Base-by-base conservation (phyloP, 2,113 vertebrate genomes). In the Ameiurus melas region DNA sequence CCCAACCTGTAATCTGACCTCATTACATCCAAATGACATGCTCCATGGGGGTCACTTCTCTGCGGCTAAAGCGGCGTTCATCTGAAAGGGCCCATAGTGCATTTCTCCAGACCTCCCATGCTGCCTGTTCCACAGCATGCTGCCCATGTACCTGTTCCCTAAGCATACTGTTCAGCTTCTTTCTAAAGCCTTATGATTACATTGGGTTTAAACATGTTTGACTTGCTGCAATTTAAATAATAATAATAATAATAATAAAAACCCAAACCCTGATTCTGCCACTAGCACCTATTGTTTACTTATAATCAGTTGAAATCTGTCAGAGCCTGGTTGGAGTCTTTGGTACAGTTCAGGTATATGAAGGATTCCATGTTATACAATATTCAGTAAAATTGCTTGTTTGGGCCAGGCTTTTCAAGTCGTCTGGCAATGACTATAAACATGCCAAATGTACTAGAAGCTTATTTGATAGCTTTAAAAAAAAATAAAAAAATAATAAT, bases 1-100 rank as follows among this genome's bases (percentile, higher is more conserved):
- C 93, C 93, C 92, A 90, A 94, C 92, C 95, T 94, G 95, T 96
- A 96, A 96, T 95, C 94, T 95, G 94, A 96, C 94, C 94, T 95
- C 95, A 95, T 96, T 95, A 95, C 95, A 96, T 94, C 94, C 93
- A 87, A 91, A 92, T 93, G 93, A 95, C 94, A 94, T 94, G 93
- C 93, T 95, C 93, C 93, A 89, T 89, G 91, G 94, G 92, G 95
- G 93, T 95, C 94, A 93, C 91, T 91, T 81, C 90, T 89, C 91
- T 92, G 93, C 88, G 89, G 91, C 94, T 93, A 92, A 93, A 95
- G 92, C 89, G 85, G 89, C 90, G 89, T 83, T 87, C 82, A 89
- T 66, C 86, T 87, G 78, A 86, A 92, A 92, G 92, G 85, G 89
- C 88, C 91, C 82, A 89, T 86, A 75, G 75, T 58, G 57, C 66